Evolutionary conservation across 2,888 invertebrate species (phyloP), one percentile per base, ranked within the genome.

Genomic region (Myathropa florea): DNA sequence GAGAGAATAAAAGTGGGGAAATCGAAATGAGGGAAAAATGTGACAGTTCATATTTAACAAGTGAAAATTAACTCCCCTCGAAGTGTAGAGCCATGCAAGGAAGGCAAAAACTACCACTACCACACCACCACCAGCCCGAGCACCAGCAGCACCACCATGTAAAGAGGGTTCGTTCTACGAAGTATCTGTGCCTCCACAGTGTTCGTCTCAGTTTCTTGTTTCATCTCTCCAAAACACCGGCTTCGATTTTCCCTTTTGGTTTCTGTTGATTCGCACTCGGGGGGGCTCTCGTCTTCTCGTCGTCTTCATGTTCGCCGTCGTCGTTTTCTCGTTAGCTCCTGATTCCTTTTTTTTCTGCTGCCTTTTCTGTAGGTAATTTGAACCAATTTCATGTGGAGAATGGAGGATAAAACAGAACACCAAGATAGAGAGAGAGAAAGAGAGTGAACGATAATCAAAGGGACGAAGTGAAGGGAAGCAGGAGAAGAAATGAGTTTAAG

Each of bases 1-100:
- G 59, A 72, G 33, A 21, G 30, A 71, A 21, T 30, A 21, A 72
- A 46, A 2, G 28, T 10, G 26, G 71, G 39, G 60, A 79, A 70
- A 36, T 10, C 4, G 33, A 55, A 77, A 63, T 12, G n/a, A 64
- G 28, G 57, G 55, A 59, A 64, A 78, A 53, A 72, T 72, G 55
- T 78, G 60, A 79, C 72, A 72, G 72, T 72, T 72, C 65, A 53
- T 60, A 60, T 79, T 72, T 60, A 64, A 79, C 79, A 79, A 72
- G 79, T 67, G 60, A 53, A 72, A 64, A 72, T 72, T 72, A 68
- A 60, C 28, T 70, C 36, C 61, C 57, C 28, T 18, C 7, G 46
- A 46, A 46, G 39, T n/a, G 39, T n/a, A 39, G 39, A n/a, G n/a
- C n/a, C n/a, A n/a, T 39, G 14, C n/a, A n/a, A n/a, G 18, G 46